These are phyloP conservation scores for Diachasmimorpha longicaudata DNA, from an alignment of 1,140 invertebrate species.

Conservation along the genomic window DNA sequence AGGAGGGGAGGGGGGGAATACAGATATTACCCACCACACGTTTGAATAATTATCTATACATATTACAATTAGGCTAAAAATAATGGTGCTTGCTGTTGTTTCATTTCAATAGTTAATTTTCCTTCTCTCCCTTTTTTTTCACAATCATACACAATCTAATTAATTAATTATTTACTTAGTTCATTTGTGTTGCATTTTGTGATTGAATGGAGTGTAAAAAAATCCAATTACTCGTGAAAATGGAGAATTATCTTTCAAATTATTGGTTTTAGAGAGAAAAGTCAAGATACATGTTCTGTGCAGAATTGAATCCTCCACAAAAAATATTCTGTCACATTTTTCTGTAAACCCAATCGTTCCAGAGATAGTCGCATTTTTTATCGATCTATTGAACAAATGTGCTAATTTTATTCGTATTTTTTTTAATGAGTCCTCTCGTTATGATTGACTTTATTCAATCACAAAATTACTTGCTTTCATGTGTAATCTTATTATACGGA, in stretches of 20 bases:
- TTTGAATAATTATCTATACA: conserved; percentile 26
- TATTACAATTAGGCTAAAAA: conserved; percentile 34
- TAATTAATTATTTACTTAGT: conserved; percentile 7
- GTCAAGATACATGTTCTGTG: too few relatives aligned
- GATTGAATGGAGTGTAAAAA: background rate
- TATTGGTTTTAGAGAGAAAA: too few relatives aligned
- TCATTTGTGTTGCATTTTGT: background rate
- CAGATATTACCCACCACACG: background rate
- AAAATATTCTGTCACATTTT: too few relatives aligned
- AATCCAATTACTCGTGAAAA: background rate
- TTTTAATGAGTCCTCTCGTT: too few relatives aligned
- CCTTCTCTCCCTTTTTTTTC: background rate
- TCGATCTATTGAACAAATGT: too few relatives aligned
- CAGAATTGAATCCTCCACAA: too few relatives aligned
- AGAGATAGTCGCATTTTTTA: background rate
- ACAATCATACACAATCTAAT: conserved; percentile 28
- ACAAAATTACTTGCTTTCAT: background rate
- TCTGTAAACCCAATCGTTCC: too few relatives aligned
- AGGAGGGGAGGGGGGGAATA: background rate
- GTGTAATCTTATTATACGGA: background rate
- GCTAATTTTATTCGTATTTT: too few relatives aligned
- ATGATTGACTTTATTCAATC: conserved; percentile 12
- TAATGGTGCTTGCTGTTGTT: conserved; percentile 24
- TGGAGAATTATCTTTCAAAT: too few relatives aligned
- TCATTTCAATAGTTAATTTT: conserved; percentile 17